Evolutionary conservation across 1,140 invertebrate genomes (phyloP).

Genomic region (Pentalonia nigronervosa): DNA sequence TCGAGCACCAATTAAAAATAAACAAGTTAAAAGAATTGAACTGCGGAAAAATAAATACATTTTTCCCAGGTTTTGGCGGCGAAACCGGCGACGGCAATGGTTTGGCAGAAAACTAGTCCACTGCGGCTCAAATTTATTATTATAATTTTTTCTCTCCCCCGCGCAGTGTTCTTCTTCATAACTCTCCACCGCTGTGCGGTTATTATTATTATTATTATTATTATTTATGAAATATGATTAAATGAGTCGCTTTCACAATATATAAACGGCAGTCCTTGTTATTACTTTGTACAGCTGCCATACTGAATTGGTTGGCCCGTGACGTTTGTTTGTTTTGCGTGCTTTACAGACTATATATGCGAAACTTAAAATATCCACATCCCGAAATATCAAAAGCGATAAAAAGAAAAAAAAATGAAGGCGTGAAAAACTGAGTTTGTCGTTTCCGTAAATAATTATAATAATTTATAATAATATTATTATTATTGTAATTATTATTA

Average conservation of each 20-base stretch:
- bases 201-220: constrained; percentile 52
- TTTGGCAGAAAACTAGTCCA: constrained; percentile 39
- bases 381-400: constrained; percentile 9
- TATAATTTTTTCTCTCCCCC: constrained; percentile 42
- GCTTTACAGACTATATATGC: neutral
- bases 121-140: constrained; percentile 41
- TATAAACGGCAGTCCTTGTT: constrained; percentile 50
- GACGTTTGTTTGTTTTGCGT: constrained; percentile 48
- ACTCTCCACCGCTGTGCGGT: neutral
- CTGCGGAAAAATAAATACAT: constrained; percentile 19
- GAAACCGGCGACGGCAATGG: neutral
- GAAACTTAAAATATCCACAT: constrained; percentile 38
- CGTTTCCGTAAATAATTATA: neutral
- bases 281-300: constrained; percentile 54
- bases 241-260: constrained; percentile 52
- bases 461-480: neutral
- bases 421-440: neutral
- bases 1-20: constrained; percentile 11
- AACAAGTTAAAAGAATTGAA: constrained; percentile 15
- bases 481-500: neutral
- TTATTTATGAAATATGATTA: constrained; percentile 56
- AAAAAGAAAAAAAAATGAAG: neutral
- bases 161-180: neutral
- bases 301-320: constrained; percentile 39
- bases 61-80: constrained; percentile 27